Evolutionary conservation across 2,888 invertebrate genomes (phyloP).

Genomic region (Panopea generosa): DNA sequence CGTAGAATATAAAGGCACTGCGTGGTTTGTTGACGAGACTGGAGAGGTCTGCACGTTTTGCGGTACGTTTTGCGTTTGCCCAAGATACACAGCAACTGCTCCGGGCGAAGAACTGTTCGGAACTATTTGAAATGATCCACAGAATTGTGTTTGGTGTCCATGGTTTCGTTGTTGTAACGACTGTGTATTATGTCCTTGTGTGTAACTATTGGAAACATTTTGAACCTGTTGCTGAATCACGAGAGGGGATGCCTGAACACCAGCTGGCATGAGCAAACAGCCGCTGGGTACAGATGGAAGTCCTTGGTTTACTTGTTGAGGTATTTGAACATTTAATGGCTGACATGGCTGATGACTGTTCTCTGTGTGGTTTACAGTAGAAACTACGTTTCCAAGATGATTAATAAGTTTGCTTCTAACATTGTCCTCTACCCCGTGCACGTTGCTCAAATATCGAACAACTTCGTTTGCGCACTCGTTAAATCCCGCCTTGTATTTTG

Average conservation of each 20-base stretch:
- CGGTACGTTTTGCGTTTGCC: constrained; percentile 44
- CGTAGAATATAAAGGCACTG: constrained; percentile 26
- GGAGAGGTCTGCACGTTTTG: constrained; percentile 1
- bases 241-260: constrained; percentile 52
- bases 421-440: constrained; percentile 73
- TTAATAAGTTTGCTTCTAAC: constrained; percentile 75
- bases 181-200: constrained; percentile 29
- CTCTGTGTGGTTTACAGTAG: constrained; percentile 44
- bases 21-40: constrained; percentile 8
- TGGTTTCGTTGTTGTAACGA: constrained; percentile 15
- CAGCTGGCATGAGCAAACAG: constrained; percentile 57
- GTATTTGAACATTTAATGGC: constrained; percentile 73
- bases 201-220: constrained; percentile 27
- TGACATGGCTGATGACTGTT: constrained; percentile 49
- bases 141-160: constrained; percentile 48
- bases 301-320: constrained; percentile 48
- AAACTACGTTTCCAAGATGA: constrained; percentile 77
- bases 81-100: constrained; percentile 56
- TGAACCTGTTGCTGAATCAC: constrained; percentile 41
- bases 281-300: constrained; percentile 47
- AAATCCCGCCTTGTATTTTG: constrained; percentile 80
- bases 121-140: constrained; percentile 70
- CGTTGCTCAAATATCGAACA: constrained; percentile 77
- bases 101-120: constrained; percentile 49
- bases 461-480: constrained; percentile 82